Evolutionary conservation across 1,140 invertebrate species (phyloP).

Genomic region (Pygmarrhopalites habei): DNA sequence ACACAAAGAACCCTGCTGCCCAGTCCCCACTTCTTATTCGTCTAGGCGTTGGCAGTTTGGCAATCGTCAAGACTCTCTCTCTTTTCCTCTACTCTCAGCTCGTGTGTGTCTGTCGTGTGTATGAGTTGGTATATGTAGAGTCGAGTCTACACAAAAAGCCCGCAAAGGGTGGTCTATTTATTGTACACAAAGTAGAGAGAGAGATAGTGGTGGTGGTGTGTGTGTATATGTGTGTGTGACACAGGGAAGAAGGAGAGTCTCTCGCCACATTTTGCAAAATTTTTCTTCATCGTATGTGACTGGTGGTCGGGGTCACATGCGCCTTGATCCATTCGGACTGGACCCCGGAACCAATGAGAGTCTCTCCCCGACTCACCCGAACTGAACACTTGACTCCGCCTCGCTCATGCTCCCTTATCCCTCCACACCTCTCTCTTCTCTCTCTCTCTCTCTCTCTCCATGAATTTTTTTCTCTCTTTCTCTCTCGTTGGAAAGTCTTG

Average conservation of each 20-base stretch:
- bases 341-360: neutral
- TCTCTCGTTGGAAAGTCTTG: no score
- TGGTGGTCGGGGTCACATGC: slow-evolving; percentile 6
- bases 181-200: no score
- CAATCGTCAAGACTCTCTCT: neutral
- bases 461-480: neutral
- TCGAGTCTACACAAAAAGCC: no score
- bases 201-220: no score
- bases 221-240: no score
- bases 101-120: no score
- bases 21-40: no score
- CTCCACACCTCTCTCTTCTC: neutral
- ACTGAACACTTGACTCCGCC: neutral
- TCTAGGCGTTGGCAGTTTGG: neutral
- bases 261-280: neutral
- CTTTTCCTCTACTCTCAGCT: no score
- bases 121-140: no score
- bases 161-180: no score
- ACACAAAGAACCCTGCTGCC: no score
- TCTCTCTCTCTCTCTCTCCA: neutral
- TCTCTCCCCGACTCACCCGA: no score
- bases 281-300: neutral
- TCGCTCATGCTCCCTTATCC: neutral
- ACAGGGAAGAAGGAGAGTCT: neutral
- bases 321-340: neutral